Percentiles rank a stretch among this genome's conserved stretches.
phyloP scores from a whole-genome alignment of 92 coral and sea anemone genomes.

The Anthopleura xanthogrammica region DNA sequence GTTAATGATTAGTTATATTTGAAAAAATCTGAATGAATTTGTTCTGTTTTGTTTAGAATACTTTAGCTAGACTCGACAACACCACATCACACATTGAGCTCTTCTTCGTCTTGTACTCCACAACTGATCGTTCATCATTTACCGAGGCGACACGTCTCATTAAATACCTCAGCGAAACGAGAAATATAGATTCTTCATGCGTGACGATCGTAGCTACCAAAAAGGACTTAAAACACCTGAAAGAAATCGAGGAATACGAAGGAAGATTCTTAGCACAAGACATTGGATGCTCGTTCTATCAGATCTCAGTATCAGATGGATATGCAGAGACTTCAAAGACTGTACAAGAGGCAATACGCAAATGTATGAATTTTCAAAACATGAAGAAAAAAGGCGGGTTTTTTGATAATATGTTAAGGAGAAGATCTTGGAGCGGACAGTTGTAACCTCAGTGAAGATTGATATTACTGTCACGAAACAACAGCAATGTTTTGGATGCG shows the following conservation, averaged over 20 bases:
- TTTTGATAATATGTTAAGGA: constrained; percentile 58
- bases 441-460: background rate
- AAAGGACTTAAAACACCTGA: constrained; percentile 64
- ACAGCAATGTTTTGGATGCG: too few relatives aligned
- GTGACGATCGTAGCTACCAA: constrained; percentile 75
- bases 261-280: constrained; percentile 74
- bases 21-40: background rate
- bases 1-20: background rate
- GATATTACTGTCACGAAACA: background rate
- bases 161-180: constrained; percentile 58
- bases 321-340: constrained; percentile 61
- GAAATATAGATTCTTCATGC: constrained; percentile 58
- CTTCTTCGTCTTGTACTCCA: constrained; percentile 79
- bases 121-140: constrained; percentile 77
- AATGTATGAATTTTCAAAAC: constrained; percentile 56
- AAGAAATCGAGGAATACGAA: constrained; percentile 71
- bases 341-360: constrained; percentile 66
- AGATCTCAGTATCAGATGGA: constrained; percentile 78
- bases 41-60: constrained; percentile 46
- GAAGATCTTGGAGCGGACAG: constrained; percentile 48
- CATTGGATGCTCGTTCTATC: constrained; percentile 64
- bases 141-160: constrained; percentile 67
- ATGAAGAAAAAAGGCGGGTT: constrained; percentile 54
- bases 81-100: constrained; percentile 55
- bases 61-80: constrained; percentile 71